Percentiles rank a stretch among this genome's conserved stretches.
Conservation (phyloP, 2,888 invertebrate genomes). For the Azorinus chamasolen region DNA sequence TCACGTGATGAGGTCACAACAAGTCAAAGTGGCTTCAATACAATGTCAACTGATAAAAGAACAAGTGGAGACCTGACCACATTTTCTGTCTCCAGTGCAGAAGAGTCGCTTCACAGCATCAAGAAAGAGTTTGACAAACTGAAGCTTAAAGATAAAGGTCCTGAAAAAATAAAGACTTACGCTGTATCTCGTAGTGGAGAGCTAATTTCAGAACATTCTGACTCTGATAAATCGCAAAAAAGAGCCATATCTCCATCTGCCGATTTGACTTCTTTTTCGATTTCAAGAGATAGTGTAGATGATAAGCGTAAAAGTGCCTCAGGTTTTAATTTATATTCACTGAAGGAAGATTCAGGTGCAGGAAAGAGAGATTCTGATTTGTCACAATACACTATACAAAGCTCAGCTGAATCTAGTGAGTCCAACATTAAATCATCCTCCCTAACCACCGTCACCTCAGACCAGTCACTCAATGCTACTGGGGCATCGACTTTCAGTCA, state of each 20-base stretch:
- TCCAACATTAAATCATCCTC: constrained; percentile 62
- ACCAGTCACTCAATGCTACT: constrained; percentile 53
- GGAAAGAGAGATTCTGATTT: constrained; percentile 22
- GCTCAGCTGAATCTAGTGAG: constrained; percentile 50
- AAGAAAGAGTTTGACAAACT: constrained; percentile 51
- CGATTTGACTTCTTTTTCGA: constrained; percentile 18
- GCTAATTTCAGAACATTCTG: constrained; percentile 56
- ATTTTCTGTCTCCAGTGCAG: constrained; percentile 38
- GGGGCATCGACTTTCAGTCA: constrained; percentile 58
- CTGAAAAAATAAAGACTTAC: constrained; percentile 60
- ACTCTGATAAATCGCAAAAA: constrained; percentile 50
- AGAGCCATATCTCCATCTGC: background rate
- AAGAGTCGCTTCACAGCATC: constrained; percentile 45
- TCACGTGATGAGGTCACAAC: constrained; percentile 17
- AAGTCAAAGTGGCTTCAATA: constrained; percentile 23
- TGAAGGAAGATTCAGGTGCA: constrained; percentile 15
- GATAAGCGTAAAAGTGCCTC: background rate
- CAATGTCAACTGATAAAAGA: constrained; percentile 37
- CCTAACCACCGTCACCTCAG: constrained; percentile 58
- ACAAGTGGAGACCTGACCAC: constrained; percentile 16
- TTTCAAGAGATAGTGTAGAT: constrained; percentile 4
- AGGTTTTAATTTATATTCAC: constrained; percentile 29
- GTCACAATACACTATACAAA: constrained; percentile 45
- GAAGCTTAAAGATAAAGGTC: background rate
- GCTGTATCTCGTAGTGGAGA: constrained; percentile 57